Conservation (phyloP, 2,113 vertebrate species). For the Callocephalon fimbriatum region DNA sequence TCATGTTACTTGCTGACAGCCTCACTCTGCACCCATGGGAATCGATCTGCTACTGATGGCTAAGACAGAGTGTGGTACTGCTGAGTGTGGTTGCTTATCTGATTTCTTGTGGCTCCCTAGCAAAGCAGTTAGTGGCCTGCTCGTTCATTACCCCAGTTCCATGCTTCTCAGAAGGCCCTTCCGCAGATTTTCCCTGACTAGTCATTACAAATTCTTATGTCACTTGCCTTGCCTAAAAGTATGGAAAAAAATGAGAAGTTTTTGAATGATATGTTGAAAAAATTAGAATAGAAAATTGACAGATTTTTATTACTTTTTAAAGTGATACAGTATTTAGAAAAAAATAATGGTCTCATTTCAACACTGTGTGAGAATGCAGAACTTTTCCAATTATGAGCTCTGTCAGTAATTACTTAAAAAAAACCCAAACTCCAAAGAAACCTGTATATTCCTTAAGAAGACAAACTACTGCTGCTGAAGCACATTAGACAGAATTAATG, state of each 20-base stretch:
- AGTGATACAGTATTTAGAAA: neutral
- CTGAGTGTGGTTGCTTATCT: neutral
- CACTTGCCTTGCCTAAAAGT: neutral
- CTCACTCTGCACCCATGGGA: neutral
- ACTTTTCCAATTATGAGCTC: neutral
- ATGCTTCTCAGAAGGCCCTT: accelerated
- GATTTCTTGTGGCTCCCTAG: neutral
- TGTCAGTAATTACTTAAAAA: neutral
- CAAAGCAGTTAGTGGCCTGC: neutral
- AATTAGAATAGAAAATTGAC: neutral
- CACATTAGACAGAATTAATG: neutral
- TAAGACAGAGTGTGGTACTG: neutral
- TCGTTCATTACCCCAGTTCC: neutral
- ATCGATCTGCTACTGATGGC: neutral
- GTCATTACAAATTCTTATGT: neutral
- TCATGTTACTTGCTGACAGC: neutral
- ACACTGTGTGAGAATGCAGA: neutral
- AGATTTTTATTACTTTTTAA: neutral
- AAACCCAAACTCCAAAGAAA: neutral
- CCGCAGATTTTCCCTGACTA: neutral
- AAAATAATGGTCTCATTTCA: neutral
- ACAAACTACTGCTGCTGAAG: neutral
- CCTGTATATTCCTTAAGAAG: neutral
- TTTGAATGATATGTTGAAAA: neutral
- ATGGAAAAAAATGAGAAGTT: neutral